Conservation (phyloP, 2,797 vertebrate genomes). For the Merluccius polli region DNA sequence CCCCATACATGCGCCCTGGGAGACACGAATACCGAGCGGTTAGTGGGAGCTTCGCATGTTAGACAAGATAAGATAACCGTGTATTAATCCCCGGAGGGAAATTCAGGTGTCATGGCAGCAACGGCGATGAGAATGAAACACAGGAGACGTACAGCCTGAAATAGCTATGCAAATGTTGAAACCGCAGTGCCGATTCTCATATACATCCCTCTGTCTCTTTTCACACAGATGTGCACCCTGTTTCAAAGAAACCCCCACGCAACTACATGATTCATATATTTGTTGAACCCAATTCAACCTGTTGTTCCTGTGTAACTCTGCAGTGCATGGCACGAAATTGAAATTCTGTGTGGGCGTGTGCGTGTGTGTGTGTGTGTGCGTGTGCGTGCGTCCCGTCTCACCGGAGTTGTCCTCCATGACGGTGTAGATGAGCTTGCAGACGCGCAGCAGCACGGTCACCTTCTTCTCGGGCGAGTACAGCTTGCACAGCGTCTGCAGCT, state of each 20-base stretch:
- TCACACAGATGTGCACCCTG: background rate
- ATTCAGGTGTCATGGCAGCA: too few species aligned
- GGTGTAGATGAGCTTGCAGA: constrained; percentile 96
- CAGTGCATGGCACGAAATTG: too few species aligned
- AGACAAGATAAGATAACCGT: too few species aligned
- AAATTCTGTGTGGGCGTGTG: too few species aligned
- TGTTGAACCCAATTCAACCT: background rate
- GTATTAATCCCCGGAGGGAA: too few species aligned
- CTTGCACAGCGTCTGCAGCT: constrained; percentile 92
- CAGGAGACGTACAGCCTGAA: background rate
- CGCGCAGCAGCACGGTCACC: constrained; percentile 87
- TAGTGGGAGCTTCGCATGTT: background rate
- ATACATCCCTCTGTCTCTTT: background rate
- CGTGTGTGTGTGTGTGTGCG: background rate
- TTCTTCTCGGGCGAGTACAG: constrained; percentile 98
- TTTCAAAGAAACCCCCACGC: background rate
- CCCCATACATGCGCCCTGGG: constrained; percentile 93
- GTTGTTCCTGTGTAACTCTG: background rate
- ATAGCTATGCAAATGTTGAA: background rate
- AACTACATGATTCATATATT: background rate
- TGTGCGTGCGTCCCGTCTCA: too few species aligned
- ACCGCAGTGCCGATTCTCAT: background rate
- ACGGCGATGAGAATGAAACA: background rate
- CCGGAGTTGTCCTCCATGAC: constrained; percentile 98
- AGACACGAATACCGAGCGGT: constrained; percentile 62